Evolutionary conservation across 2,888 invertebrate species (phyloP).

Genomic region (Octodonta nipae): DNA sequence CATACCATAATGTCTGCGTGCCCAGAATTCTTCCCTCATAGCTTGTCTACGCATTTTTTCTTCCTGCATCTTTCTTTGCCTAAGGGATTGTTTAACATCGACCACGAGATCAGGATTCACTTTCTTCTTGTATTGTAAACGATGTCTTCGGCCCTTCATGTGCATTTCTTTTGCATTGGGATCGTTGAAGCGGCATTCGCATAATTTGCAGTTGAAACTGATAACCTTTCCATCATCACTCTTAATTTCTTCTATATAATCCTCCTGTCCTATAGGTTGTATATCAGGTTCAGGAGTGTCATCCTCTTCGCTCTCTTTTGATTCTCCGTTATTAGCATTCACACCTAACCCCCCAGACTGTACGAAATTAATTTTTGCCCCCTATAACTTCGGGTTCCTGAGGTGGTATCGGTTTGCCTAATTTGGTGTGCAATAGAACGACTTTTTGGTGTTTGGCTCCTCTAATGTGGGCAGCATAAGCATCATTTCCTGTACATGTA

Average conservation of each 20-base stretch:
- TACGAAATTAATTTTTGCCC: conserved; percentile 72
- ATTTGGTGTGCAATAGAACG: conserved; percentile 86
- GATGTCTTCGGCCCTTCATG: conserved; percentile 93
- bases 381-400: conserved; percentile 82
- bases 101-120: conserved; percentile 88
- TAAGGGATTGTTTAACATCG: conserved; percentile 86
- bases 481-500: conserved; percentile 95
- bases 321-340: conserved; percentile 32
- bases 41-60: conserved; percentile 68
- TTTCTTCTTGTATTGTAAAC: conserved; percentile 93
- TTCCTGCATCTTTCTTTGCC: conserved; percentile 71
- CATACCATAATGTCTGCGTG: conserved; percentile 49
- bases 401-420: conserved; percentile 94
- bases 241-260: conserved; percentile 94
- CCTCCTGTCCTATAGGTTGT: conserved; percentile 85
- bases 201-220: conserved; percentile 93
- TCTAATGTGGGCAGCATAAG: conserved; percentile 93
- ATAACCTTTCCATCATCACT: conserved; percentile 82
- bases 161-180: conserved; percentile 99
- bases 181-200: conserved; percentile 98
- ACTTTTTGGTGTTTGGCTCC: conserved; percentile 98
- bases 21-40: conserved; percentile 54
- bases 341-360: conserved; percentile 61
- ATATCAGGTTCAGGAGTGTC: conserved; percentile 61
- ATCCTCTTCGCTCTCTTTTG: conserved; percentile 37